Conservation (phyloP, 2,888 invertebrate genomes). For the Aromia moschata region DNA sequence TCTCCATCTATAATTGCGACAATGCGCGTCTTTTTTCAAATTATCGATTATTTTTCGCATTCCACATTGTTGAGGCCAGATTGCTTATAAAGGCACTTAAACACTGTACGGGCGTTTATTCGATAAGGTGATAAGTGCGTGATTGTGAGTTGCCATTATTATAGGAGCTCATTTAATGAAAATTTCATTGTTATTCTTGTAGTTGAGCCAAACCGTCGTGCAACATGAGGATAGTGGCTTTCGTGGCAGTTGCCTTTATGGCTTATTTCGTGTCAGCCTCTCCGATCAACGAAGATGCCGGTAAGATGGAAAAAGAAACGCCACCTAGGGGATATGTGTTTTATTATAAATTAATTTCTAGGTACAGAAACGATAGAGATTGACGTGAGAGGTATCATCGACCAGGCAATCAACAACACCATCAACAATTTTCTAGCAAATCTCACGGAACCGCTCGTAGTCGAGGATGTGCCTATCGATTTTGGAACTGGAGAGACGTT, state of each 20-base stretch:
- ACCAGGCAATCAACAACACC: constrained; percentile 14
- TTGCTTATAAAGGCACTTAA: background rate
- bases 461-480: background rate
- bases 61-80: background rate
- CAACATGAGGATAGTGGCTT: background rate
- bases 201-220: too few relatives aligned
- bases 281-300: background rate
- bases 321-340: background rate
- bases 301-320: background rate
- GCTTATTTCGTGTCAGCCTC: background rate
- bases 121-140: background rate
- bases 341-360: constrained; percentile 21
- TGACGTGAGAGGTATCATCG: constrained; percentile 12
- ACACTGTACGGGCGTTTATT: background rate
- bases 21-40: too few relatives aligned
- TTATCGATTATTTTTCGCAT: background rate
- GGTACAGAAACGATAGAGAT: background rate
- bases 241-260: background rate
- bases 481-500: background rate
- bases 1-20: too few relatives aligned
- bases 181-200: too few relatives aligned
- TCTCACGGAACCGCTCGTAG: constrained; percentile 15
- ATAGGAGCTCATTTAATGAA: too few relatives aligned
- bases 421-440: constrained; percentile 7
- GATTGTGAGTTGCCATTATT: background rate